Base-by-base conservation (phyloP, 2,888 invertebrate genomes). In the Agrilus cyanescens region DNA sequence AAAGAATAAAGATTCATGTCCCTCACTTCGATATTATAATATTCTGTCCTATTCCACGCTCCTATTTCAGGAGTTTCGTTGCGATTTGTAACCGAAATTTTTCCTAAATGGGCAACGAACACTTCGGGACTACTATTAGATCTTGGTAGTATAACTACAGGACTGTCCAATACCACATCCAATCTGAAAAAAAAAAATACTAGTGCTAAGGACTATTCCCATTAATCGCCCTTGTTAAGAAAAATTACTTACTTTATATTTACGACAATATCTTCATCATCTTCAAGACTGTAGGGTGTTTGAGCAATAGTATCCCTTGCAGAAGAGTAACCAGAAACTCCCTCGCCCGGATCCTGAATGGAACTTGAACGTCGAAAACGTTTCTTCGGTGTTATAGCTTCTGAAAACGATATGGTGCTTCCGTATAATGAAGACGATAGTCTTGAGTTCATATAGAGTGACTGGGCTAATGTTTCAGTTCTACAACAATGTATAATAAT, bases 31-130 rank as follows among this genome's bases (percentile, higher is more conserved):
- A 91, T 73, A 42, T 69, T 68, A 63, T 83, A 85, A 51, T 62
- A 48, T 15, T 60, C 60, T 6, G 46, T 43, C 12, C 46, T 44
- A 44, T 53, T 55, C 20, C 54, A 53, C 14, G 45, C 48, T 5
- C 56, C 55, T 25, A 42, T 49, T 4, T 51, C 43, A 41, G 44
- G 32, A 37, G 49, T 49, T 40, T 41, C 62, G 55, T 46, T 65
- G 16, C 55, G 67, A 55, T 74, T 69, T 8, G 49, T 59, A 45
- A 80, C 69, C 18, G 81, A 78, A 63, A 94, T 94, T 62, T 87
- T 84, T 32, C 95, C 95, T 50, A 96, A 75, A 72, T 93, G 93
- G 12, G 89, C 90, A 32, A 95, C 87, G 53, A 94, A 75, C 40
- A 94, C 91, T 60, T 90, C 82, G 10, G 79, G 59, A 63, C 89